Evolutionary conservation across 2,797 vertebrate species (phyloP), one percentile per base, ranked within the genome.

Genomic region (Poecilia gillii): DNA sequence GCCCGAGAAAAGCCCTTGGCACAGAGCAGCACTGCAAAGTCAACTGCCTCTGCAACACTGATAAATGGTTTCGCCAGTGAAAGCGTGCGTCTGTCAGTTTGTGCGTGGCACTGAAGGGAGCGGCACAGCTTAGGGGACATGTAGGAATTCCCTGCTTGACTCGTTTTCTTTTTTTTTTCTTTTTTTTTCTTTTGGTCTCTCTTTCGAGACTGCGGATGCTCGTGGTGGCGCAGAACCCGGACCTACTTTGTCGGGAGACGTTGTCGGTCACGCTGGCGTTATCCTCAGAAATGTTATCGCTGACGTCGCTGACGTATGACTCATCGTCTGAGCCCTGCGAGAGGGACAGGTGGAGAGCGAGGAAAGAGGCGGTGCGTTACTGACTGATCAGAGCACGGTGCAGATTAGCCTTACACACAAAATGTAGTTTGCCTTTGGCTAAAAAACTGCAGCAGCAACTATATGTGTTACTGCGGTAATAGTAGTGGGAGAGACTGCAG

Each of bases 201-300:
- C 16, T 20, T 62, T 20, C 3, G 7, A 64, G 2, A 28, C 51
- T 39, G 13, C 13, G 6, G 45, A 49, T 18, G 25, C n/a, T 28
- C 0, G 45, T 16, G 41, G 11, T 9, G 25, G 74, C n/a, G 77
- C 78, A 64, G 73, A 47, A 72, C 46, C 12, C 68, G 85, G 82
- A 93, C 96, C 88, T 96, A 99, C 99, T 98, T 97, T 99, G 98
- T 94, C 97, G 96, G 94, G 98, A 99, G 94, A 99, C 94, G 85
- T 97, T 99, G 94, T 99, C 98, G 51, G 97, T 97, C 86, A 99
- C 98, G 71, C 98, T 99, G 95, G 98, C 98, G 90, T 99, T 99
- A 96, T 99, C 98, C 95, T 99, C 98, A 28, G 99, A 99, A 96
- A 99, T 98, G 90, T 99, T 99, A 94, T 99, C 99, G 84, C 99